Evolutionary conservation across 2,888 invertebrate species (phyloP), one percentile per base, ranked within the genome.

Genomic region (Lochmaea capreae): DNA sequence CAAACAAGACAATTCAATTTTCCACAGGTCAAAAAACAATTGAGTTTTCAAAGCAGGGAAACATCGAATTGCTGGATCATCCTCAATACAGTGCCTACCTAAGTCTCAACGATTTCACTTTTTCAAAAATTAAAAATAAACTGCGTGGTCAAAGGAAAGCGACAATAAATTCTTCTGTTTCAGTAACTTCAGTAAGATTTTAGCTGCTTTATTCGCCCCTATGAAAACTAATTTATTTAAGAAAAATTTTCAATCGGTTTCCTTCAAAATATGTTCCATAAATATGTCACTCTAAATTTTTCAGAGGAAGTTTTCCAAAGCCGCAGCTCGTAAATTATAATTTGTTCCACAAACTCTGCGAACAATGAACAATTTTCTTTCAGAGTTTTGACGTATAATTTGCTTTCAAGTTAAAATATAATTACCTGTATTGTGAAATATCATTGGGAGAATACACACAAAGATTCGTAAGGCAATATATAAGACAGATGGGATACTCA

Each of bases 391-490:
- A 71, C 71, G 43, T 71, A 71, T 42, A 71, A 71, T 71, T 71
- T 71, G 71, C 71, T 71, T 57, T 71, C 65, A 71, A 65, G 71
- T 71, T 71, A 71, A 65, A 71, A 71, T 65, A 71, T 71, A 71
- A 71, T 71, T 71, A 71, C 71, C 71, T 71, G 71, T 69, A 67
- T 52, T 65, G 71, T 65, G 71, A 71, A 71, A 71, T 71, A 71
- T 71, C 71, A 71, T 71, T 71, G 54, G 58, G 65, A 26, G 71
- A 71, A 63, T 63, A 66, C 16, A 62, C 62, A 70, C 63, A 63
- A 57, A 65, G 59, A 68, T 63, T 65, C 66, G 16, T 65, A 33
- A 61, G 26, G 62, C 66, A 62, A 70, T 70, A 67, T 67, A 70
- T 57, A 74, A 71, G 67, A 70, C 63, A 63, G 73, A 70, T 74